Base-by-base conservation (phyloP, 1,140 invertebrate genomes). In the Ceratina australensis region DNA sequence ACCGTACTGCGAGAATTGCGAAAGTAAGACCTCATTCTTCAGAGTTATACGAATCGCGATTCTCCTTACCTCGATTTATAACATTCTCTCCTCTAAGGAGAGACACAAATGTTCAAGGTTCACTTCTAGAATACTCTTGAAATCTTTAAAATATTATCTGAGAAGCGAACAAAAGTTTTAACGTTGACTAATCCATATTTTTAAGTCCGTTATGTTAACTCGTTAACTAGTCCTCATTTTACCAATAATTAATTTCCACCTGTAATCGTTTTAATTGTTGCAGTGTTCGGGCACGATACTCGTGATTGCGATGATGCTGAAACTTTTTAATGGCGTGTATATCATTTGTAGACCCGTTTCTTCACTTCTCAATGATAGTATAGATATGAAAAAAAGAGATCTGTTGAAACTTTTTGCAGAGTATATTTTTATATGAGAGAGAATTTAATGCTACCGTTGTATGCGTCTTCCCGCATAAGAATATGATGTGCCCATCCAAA, bases 1-100 rank as follows among this genome's bases (percentile, higher is more conserved):
- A 68, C 95, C 97, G 59, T 99, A 98, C 92, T 99, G 98, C 93
- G 96, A 97, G 79, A 96, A 95, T 79, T 99, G 98, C 93, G 98
- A 98, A 96, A 95, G 97, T 98, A 93, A 77, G 64, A 72, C 12
- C 10, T 74, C n/a, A 54, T 54, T 71, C 3, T 63, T 47, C 1
- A 71, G 22, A 71, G 2, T 28, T 63, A 26, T 71, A n/a, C 18
- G 10, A 61, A 50, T 61, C 50, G 47, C 2, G 42, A 26, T 60
- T 28, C 18, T 77, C 0, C 24, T 42, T 47, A 22, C 8, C 24
- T 63, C 20, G 4, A 12, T 77, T 20, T 71, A 54, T 3, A 71
- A 47, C 20, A 20, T 77, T 71, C 18, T 71, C 24, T 83, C 60
- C 83, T 85, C 85, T 78, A 93, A 92, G 50, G 54, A 26, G 60